These are phyloP conservation scores for Lutraria rhynchaena DNA, from an alignment of 1,140 invertebrate species.

Conservation along the genomic window DNA sequence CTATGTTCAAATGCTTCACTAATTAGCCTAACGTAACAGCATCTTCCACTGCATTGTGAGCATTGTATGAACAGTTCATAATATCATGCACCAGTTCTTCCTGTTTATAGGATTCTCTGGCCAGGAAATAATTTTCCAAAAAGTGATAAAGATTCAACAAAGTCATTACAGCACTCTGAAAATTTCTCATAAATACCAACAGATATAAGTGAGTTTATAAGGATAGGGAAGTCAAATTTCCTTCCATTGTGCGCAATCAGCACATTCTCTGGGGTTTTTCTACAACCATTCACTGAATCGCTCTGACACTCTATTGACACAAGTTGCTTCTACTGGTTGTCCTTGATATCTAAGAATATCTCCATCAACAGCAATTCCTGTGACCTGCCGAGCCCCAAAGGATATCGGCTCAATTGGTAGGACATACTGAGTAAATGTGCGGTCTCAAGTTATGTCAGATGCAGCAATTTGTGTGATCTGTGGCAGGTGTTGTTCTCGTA, in stretches of 20 bases:
- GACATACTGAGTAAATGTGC: constrained; percentile 16
- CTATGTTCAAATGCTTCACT: neutral
- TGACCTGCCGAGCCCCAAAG: too few relatives aligned
- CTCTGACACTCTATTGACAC: neutral
- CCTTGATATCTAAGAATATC: neutral
- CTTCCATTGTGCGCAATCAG: constrained; percentile 57
- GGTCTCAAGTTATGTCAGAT: too few relatives aligned
- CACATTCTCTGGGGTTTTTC: constrained; percentile 36
- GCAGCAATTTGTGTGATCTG: constrained; percentile 51
- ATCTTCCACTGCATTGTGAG: constrained; percentile 39
- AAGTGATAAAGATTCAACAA: constrained; percentile 36
- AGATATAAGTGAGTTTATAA: constrained; percentile 12
- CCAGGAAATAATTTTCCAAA: constrained; percentile 26
- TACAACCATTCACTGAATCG: constrained; percentile 41
- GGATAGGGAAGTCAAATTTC: constrained; percentile 54
- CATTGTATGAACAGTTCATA: constrained; percentile 10
- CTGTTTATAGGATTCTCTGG: constrained; percentile 7
- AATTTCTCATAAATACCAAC: neutral
- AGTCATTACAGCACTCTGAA: neutral
- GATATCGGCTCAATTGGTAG: constrained; percentile 2
- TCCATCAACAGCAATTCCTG: neutral
- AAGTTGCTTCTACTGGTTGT: neutral
- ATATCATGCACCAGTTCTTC: constrained; percentile 33
- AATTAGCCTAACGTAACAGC: constrained; percentile 20
- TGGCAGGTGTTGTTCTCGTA: neutral